These are phyloP conservation scores for silkworm (Bombyx mori) DNA, from an alignment of 1,140 invertebrate genomes.

Conservation along the genomic window ASM3026992v2 NC_085120.1:4215501-4216000, in stretches of 20 bases:
- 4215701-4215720: conserved; percentile 21
- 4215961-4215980: conserved; percentile 67
- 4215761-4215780: too few relatives aligned
- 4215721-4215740: too few relatives aligned
- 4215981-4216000: conserved; percentile 69
- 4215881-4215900: too few relatives aligned
- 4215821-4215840: too few relatives aligned
- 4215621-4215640: conserved; percentile 54
- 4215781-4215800: too few relatives aligned
- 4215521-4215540: conserved; percentile 37
- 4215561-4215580: conserved; percentile 52
- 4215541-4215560: conserved; percentile 27
- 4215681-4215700: conserved; percentile 32
- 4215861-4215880: too few relatives aligned
- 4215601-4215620: conserved; percentile 27
- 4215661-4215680: conserved; percentile 52
- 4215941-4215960: conserved; percentile 57
- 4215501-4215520: conserved; percentile 16
- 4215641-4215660: conserved; percentile 60
- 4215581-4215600: conserved; percentile 33
- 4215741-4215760: too few relatives aligned
- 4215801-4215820: too few relatives aligned
- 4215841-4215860: too few relatives aligned
- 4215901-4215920: background rate
- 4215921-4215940: conserved; percentile 43